A percentile compares a stretch with the other conserved stretches of the same genome.
Evolutionary conservation across 2,797 vertebrate genomes (phyloP).

Genomic region (Sebastes diploproa): DNA sequence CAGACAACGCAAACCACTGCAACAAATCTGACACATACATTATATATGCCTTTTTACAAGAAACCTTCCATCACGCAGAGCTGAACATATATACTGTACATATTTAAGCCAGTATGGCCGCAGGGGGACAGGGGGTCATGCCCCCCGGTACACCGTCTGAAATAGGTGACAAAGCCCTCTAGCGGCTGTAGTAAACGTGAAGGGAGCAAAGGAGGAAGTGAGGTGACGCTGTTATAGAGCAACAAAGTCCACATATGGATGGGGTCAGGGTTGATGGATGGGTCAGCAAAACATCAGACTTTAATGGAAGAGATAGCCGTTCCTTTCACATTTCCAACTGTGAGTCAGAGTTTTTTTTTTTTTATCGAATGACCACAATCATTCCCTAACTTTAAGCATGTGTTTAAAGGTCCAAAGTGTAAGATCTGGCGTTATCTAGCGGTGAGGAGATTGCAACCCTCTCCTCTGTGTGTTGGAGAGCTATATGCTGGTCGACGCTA

Average conservation of each 20-base stretch:
- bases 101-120: not conserved
- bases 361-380: too few species aligned
- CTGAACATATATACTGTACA: not conserved
- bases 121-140: not conserved
- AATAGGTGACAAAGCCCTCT: not conserved
- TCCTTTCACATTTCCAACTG: too few species aligned
- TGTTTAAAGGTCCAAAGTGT: too few species aligned
- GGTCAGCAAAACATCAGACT: not conserved
- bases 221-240: not conserved
- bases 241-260: not conserved
- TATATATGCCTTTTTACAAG: too few species aligned
- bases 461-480: too few species aligned
- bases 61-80: too few species aligned
- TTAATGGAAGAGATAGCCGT: not conserved
- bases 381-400: accelerated
- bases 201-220: not conserved
- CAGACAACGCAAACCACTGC: not conserved
- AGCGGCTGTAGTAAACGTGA: not conserved
- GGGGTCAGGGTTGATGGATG: too few species aligned
- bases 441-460: too few species aligned
- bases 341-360: too few species aligned
- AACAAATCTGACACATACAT: not conserved
- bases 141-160: too few species aligned
- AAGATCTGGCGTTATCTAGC: too few species aligned
- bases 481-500: too few species aligned